Base-by-base conservation (phyloP, 2,888 invertebrate species). In the Meganola albula region DNA sequence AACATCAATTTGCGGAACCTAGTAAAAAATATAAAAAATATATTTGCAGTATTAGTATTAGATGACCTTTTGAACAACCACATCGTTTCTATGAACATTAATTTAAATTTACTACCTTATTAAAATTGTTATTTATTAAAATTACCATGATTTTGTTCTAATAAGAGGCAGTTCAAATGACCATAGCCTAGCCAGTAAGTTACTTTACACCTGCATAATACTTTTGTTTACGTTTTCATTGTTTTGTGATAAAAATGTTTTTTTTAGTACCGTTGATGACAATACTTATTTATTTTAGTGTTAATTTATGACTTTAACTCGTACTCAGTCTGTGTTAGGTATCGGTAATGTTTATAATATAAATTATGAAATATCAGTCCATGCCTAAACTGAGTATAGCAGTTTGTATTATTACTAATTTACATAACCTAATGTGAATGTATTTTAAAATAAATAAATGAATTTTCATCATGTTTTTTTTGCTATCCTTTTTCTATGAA, bases 221-320 rank as follows among this genome's bases (percentile, higher is more conserved):
- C 34, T 54, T 42, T 35, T 37, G 23, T 14, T 25, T 21, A 40
- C 40, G 29, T 33, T 29, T 38, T 34, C 36, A 34, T 40, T 37
- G 37, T 53, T 46, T 50, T 53, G 55, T 53, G 55, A 54, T 47
- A 54, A 37, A 34, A 38, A 44, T 54, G 41, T 32, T 25, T 34
- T 43, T 48, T 40, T 54, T 50, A 23, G 34, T 49, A 40, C 48
- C 40, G 29, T 48, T 33, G 34, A 45, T 41, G 29, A 46, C 51
- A 40, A 48, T 47, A 55, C 46, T 51, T 51, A 47, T 53, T 45
- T 46, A 32, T 34, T n/a, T n/a, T 44, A 34, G 38, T 39, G 44
- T 41, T 32, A 40, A 34, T 37, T 29, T 35, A 40, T 39, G 40
- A 43, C 14, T 39, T 48, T 34, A 35, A 24, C 33, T 40, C 24